Evolutionary conservation across 2,113 vertebrate genomes (phyloP).

Genomic region (Microtus oregoni): DNA sequence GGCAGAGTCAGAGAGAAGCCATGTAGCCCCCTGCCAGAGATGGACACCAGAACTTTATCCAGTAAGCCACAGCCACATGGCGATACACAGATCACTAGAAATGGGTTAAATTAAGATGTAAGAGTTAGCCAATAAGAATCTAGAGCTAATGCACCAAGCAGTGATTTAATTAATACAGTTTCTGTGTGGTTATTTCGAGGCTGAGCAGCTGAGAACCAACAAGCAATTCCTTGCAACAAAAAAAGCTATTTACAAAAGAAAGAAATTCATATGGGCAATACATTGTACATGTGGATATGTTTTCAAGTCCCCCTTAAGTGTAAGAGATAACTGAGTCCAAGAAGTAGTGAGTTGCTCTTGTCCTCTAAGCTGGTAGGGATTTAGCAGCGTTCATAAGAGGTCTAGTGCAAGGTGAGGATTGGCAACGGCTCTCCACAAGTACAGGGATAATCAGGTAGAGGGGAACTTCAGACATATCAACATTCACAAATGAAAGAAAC

Average conservation of each 20-base stretch:
- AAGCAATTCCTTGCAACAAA: too few relatives aligned
- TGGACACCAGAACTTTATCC: too few relatives aligned
- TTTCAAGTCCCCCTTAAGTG: not conserved
- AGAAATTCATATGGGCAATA: not conserved
- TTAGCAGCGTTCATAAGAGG: not conserved
- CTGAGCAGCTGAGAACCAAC: too few relatives aligned
- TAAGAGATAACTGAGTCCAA: not conserved
- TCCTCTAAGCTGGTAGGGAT: not conserved
- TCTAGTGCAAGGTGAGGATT: not conserved
- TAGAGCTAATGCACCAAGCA: too few relatives aligned
- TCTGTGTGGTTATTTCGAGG: too few relatives aligned
- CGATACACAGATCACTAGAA: too few relatives aligned
- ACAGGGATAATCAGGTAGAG: not conserved
- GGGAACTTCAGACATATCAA: not conserved
- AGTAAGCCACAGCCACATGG: too few relatives aligned
- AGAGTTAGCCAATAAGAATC: too few relatives aligned
- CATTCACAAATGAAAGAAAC: not conserved
- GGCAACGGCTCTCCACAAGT: not conserved
- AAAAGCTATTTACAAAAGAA: not conserved
- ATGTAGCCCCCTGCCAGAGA: too few relatives aligned
- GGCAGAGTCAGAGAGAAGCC: too few relatives aligned
- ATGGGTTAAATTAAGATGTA: too few relatives aligned
- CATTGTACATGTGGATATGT: not conserved
- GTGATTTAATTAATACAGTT: too few relatives aligned
- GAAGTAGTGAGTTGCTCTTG: conserved; percentile 3